Base-by-base conservation (phyloP, 2,113 vertebrate genomes). In the Notothenia coriiceps region DNA sequence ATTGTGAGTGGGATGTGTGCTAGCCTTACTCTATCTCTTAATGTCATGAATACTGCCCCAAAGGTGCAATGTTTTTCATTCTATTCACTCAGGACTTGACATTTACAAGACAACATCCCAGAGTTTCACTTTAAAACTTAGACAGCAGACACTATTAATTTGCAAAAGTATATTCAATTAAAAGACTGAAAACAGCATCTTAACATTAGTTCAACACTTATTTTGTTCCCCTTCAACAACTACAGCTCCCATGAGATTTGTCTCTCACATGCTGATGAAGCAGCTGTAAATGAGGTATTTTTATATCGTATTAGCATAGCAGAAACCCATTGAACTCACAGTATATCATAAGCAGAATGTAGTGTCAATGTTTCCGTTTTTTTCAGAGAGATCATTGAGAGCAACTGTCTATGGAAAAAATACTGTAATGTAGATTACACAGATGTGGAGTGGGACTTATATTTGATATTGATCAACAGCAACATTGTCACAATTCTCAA, bases 51-150 rank as follows among this genome's bases (percentile, higher is more conserved):
- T 46, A 35, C 51, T 56, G 69, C 49, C 50, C 59, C 18, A 17
- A 35, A 56, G 54, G 51, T 47, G 18, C 10, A 50, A 35, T 65
- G 6, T 52, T 70, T 55, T 22, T 43, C 3, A 55, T 43, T 61
- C 20, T 60, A 75, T 17, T 44, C 33, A 14, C 70, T 83, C 29
- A n/a, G 55, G 3, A 2, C 29, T 20, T 76, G 69, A 81, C 65
- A 70, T 68, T 79, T 76, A 64, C 5, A 43, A 63, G 50, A 57
- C 70, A 75, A n/a, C 71, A 57, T 20, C 4, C 20, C 6, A 18
- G 44, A 52, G 46, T 81, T 80, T 54, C 18, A 52, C 62, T 77
- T 55, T 62, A 57, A 46, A 51, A 65, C 25, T 20, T 7, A 3
- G 18, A n/a, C 47, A 54, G 22, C 29, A 84, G 35, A 71, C 47